Evolutionary conservation across 2,888 invertebrate genomes (phyloP).

Genomic region (Caenorhabditis sulstoni): DNA sequence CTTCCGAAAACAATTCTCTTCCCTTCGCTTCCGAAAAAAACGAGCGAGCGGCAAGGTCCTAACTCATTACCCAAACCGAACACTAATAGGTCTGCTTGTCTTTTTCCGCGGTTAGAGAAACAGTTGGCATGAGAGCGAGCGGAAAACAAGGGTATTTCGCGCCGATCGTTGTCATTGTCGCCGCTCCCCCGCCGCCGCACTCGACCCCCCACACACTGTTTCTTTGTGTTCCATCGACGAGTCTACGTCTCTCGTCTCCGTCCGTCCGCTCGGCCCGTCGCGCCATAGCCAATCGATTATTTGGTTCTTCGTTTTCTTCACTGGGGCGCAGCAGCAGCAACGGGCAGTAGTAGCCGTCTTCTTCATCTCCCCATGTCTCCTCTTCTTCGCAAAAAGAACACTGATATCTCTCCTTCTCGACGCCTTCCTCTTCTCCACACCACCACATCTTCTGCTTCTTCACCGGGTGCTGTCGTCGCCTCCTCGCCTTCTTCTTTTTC

Average conservation of each 20-base stretch:
- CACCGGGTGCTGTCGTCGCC: constrained; percentile 46
- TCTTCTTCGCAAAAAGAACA: constrained; percentile 33
- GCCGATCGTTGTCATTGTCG: constrained; percentile 5
- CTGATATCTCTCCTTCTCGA: constrained; percentile 45
- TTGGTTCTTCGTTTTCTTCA: constrained; percentile 25
- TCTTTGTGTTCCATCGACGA: constrained; percentile 37
- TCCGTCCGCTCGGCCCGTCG: constrained; percentile 29
- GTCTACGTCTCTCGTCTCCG: constrained; percentile 32
- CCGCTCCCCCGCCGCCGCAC: not conserved
- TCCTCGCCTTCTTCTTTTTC: constrained; percentile 31
- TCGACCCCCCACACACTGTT: constrained; percentile 17
- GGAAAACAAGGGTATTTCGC: constrained; percentile 4
- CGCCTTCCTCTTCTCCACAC: constrained; percentile 37
- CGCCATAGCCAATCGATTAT: constrained; percentile 56
- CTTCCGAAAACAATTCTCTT: constrained; percentile 20
- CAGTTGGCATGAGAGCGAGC: not conserved
- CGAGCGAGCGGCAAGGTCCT: constrained; percentile 4
- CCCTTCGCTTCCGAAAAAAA: constrained; percentile 14
- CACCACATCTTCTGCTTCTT: constrained; percentile 21
- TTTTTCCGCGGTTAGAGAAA: not conserved
- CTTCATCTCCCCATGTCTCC: constrained; percentile 10
- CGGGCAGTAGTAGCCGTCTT: not conserved
- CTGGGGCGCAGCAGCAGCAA: constrained; percentile 20
- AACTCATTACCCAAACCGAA: constrained; percentile 34
- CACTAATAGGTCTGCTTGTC: constrained; percentile 10